phyloP scores from a whole-genome alignment of 2,113 vertebrate genomes.

The Trinectes maculatus region DNA sequence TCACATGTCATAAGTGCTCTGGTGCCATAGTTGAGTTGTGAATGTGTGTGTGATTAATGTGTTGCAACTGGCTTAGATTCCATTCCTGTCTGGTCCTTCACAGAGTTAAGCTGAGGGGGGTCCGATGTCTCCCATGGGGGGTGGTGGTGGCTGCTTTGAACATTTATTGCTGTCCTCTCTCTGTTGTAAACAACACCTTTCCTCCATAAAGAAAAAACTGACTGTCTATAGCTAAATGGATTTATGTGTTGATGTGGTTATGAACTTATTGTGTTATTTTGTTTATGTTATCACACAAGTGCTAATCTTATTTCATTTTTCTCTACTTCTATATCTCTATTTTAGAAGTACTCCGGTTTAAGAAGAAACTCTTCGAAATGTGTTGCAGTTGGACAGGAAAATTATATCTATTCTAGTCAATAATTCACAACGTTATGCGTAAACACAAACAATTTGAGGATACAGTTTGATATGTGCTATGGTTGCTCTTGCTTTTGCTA shows the following conservation, averaged over 20 bases:
- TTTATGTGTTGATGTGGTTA: neutral
- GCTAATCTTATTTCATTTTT: no score
- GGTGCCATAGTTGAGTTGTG: neutral
- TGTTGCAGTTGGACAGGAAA: neutral
- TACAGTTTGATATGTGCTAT: neutral
- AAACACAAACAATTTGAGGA: no score
- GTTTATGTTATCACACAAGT: neutral
- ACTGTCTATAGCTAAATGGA: neutral
- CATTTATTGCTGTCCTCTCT: conserved; percentile 12
- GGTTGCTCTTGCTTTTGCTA: neutral
- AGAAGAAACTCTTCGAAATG: no score
- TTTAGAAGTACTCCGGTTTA: no score
- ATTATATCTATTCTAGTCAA: neutral
- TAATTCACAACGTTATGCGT: neutral
- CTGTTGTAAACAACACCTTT: conserved; percentile 17
- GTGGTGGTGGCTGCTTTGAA: neutral
- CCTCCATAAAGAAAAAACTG: neutral
- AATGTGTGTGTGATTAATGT: conserved; percentile 19
- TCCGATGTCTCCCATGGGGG: neutral
- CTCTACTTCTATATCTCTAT: no score
- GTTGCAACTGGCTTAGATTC: conserved; percentile 21
- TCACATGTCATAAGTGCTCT: neutral
- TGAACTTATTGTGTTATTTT: neutral
- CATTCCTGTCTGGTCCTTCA: conserved; percentile 30
- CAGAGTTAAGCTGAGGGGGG: conserved; percentile 4